A percentile compares a stretch with the other conserved stretches of the same genome.
Evolutionary conservation across 2,888 invertebrate species (phyloP).

Genomic region (Podotricha telesiphe): DNA sequence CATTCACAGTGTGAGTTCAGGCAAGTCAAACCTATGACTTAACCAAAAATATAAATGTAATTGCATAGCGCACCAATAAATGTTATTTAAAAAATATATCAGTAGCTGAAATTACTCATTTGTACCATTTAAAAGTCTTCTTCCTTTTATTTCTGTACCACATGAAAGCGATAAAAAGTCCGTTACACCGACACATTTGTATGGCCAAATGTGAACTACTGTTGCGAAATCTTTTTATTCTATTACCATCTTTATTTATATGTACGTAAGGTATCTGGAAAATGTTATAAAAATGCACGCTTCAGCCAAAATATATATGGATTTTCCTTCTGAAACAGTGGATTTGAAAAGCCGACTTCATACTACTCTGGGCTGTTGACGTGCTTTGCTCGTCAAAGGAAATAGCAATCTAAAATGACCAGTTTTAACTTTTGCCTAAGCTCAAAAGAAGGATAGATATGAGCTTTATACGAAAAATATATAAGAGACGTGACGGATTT

Average conservation of each 20-base stretch:
- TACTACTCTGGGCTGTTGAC: conserved; percentile 15
- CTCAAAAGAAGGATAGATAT: conserved; percentile 5
- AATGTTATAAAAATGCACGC: background rate
- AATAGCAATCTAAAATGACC: conserved; percentile 27
- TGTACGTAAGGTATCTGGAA: background rate
- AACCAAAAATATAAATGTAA: background rate
- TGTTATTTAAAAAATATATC: conserved; percentile 2
- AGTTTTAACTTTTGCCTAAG: conserved; percentile 19
- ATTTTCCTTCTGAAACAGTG: conserved; percentile 15
- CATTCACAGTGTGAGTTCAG: background rate
- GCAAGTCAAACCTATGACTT: background rate
- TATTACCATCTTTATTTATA: conserved; percentile 3
- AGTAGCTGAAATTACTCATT: conserved; percentile 2
- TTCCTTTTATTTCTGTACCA: conserved; percentile 9
- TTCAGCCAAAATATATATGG: conserved; percentile 4
- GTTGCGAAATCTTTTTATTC: conserved; percentile 3
- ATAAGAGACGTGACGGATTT: background rate
- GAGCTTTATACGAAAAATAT: background rate
- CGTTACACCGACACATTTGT: conserved; percentile 14
- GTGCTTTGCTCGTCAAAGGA: conserved; percentile 22
- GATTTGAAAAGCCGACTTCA: conserved; percentile 7
- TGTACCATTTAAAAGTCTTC: background rate
- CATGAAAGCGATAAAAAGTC: conserved; percentile 21
- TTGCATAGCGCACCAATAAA: background rate
- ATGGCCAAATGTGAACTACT: conserved; percentile 16